These are phyloP conservation scores for Gymnoscelis rufifasciata DNA, from an alignment of 2,888 invertebrate species.

Conservation along the genomic window DNA sequence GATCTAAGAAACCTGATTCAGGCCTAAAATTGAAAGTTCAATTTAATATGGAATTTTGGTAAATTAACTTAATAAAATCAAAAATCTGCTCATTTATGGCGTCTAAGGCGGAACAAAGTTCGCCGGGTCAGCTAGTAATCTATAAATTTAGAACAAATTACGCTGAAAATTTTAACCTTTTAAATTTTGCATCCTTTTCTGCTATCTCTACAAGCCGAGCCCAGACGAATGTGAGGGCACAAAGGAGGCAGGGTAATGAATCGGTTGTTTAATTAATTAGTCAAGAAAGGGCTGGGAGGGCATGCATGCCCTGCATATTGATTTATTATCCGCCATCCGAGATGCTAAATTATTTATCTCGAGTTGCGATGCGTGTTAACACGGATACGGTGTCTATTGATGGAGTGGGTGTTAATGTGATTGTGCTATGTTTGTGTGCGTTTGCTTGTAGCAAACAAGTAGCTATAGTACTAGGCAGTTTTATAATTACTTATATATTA, in stretches of 20 bases:
- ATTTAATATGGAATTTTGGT: too few relatives aligned
- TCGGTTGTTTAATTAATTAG: slow-evolving; percentile 88
- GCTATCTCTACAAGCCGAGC: slow-evolving; percentile 52
- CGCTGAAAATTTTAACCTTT: too few relatives aligned
- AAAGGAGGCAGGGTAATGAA: slow-evolving; percentile 82
- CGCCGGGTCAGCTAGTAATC: too few relatives aligned
- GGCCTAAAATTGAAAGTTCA: too few relatives aligned
- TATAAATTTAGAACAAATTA: too few relatives aligned
- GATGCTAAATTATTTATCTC: slow-evolving; percentile 77
- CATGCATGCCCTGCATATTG: slow-evolving; percentile 77
- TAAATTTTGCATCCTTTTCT: slow-evolving; percentile 16
- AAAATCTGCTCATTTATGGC: too few relatives aligned
- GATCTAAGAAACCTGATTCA: too few relatives aligned
- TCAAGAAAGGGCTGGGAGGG: slow-evolving; percentile 69
- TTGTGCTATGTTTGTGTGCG: slow-evolving; percentile 1
- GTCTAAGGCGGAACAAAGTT: too few relatives aligned
- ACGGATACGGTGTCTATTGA: slow-evolving; percentile 35
- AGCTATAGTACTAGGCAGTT: not conserved
- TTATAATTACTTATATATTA: not conserved
- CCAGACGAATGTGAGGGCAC: slow-evolving; percentile 76
- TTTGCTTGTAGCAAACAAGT: not conserved
- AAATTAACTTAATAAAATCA: too few relatives aligned
- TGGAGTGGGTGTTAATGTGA: slow-evolving; percentile 10
- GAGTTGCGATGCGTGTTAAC: slow-evolving; percentile 63
- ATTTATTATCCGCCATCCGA: slow-evolving; percentile 70